Evolutionary conservation across 2,888 invertebrate genomes (phyloP).

Genomic region (Rhogogaster chlorosoma): DNA sequence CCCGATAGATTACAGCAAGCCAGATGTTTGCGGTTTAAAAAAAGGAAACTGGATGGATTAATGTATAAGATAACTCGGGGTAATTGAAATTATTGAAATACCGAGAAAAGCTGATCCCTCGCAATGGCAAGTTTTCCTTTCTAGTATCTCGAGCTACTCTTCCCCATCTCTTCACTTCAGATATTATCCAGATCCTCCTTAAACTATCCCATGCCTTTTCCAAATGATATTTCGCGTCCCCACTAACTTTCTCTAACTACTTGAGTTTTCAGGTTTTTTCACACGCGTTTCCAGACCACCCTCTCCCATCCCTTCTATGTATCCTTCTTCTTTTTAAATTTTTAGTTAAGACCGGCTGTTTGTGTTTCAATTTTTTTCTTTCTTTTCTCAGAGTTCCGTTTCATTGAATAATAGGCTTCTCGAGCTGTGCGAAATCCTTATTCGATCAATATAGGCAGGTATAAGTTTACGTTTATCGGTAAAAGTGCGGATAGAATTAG

Average conservation of each 20-base stretch:
- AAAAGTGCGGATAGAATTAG: slow-evolving; percentile 27
- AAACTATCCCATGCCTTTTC: no score
- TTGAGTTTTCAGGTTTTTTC: no score
- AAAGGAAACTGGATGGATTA: background rate
- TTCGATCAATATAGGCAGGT: background rate
- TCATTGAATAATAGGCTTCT: background rate
- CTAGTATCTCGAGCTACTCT: background rate
- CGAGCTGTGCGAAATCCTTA: no score
- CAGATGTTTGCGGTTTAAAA: background rate
- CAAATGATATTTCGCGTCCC: no score
- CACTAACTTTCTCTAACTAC: no score
- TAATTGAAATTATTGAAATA: background rate
- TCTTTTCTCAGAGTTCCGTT: background rate
- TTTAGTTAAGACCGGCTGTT: no score
- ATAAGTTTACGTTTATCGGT: background rate
- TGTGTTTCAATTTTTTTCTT: background rate
- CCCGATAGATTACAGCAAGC: background rate
- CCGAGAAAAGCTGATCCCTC: background rate
- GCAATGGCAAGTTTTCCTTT: no score
- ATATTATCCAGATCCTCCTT: no score
- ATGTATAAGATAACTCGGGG: background rate
- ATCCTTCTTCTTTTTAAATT: background rate
- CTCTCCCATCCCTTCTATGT: no score
- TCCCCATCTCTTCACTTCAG: background rate
- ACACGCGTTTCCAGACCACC: background rate